Percentiles rank a stretch among this genome's conserved stretches.
These are phyloP conservation scores for Cheilosia urbana DNA, from an alignment of 2,888 invertebrate species.

Conservation along the genomic window DNA sequence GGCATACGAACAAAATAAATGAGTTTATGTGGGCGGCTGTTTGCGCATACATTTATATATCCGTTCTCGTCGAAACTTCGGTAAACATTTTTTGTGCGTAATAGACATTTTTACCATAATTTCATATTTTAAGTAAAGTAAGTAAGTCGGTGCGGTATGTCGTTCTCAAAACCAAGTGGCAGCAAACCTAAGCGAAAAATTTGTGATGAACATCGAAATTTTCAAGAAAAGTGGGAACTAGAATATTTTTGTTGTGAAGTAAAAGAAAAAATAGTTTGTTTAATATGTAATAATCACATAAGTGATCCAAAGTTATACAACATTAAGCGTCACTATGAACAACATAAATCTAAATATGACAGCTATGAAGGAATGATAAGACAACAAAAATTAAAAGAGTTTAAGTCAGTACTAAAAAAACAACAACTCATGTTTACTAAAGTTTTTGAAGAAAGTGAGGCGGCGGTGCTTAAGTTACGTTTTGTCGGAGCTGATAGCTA, in stretches of 20 bases:
- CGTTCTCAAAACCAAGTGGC: slow-evolving; percentile 34
- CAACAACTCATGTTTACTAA: slow-evolving; percentile 72
- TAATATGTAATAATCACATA: slow-evolving; percentile 51
- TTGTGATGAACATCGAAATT: slow-evolving; percentile 35
- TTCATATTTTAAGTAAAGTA: too few species aligned
- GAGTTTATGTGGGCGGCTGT: too few species aligned
- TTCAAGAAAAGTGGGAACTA: slow-evolving; percentile 52
- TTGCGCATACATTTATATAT: too few species aligned
- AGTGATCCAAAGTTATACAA: slow-evolving; percentile 72
- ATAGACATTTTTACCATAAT: too few species aligned
- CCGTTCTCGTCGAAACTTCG: too few species aligned
- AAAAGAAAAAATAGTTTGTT: slow-evolving; percentile 53
- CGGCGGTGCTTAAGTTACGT: slow-evolving; percentile 71
- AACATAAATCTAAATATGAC: slow-evolving; percentile 76
- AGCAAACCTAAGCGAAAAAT: slow-evolving; percentile 25
- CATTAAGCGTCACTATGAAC: slow-evolving; percentile 71
- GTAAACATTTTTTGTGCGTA: too few species aligned
- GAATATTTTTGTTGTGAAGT: slow-evolving; percentile 58
- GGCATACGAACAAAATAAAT: too few species aligned
- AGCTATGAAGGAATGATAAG: slow-evolving; percentile 73
- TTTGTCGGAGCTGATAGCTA: slow-evolving; percentile 72
- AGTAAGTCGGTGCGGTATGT: slow-evolving; percentile 1
- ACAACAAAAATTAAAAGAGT: slow-evolving; percentile 75
- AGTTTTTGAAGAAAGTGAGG: slow-evolving; percentile 69
- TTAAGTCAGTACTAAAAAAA: slow-evolving; percentile 73